phyloP scores from a whole-genome alignment of 1,140 invertebrate species.

The Drosophila auraria region DNA sequence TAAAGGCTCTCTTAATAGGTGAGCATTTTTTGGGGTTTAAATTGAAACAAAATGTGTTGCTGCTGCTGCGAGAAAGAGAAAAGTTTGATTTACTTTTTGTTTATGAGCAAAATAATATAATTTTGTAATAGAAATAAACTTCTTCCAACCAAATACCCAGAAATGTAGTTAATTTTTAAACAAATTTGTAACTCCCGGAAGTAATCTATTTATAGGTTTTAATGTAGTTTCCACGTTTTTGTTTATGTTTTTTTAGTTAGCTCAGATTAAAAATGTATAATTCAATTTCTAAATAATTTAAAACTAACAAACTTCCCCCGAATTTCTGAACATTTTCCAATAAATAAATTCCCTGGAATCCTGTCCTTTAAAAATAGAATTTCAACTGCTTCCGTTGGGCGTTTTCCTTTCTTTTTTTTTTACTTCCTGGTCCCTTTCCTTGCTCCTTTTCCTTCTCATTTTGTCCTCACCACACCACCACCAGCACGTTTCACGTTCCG shows the following conservation, averaged over 20 bases:
- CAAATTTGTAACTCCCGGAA: no score
- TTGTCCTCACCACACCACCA: not conserved
- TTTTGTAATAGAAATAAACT: no score
- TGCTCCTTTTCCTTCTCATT: not conserved
- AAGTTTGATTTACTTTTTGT: not conserved
- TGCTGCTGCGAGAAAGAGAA: not conserved
- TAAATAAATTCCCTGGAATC: slow-evolving; percentile 14
- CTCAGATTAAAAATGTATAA: not conserved
- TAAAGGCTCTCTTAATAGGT: slow-evolving; percentile 32
- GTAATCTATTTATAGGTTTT: no score
- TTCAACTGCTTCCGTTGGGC: slow-evolving; percentile 19
- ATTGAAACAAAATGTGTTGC: not conserved
- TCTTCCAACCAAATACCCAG: no score
- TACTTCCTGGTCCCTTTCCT: no score
- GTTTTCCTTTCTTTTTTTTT: not conserved
- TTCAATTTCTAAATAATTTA: no score
- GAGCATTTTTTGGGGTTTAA: not conserved
- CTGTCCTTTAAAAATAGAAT: slow-evolving; percentile 30
- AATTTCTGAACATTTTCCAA: not conserved
- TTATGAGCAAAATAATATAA: no score
- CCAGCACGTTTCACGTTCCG: not conserved
- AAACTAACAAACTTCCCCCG: not conserved
- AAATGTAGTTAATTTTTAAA: no score
- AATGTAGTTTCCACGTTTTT: no score
- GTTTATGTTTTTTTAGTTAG: no score